Evolutionary conservation across 2,797 vertebrate genomes (phyloP).

Genomic region (Microchirus variegatus): DNA sequence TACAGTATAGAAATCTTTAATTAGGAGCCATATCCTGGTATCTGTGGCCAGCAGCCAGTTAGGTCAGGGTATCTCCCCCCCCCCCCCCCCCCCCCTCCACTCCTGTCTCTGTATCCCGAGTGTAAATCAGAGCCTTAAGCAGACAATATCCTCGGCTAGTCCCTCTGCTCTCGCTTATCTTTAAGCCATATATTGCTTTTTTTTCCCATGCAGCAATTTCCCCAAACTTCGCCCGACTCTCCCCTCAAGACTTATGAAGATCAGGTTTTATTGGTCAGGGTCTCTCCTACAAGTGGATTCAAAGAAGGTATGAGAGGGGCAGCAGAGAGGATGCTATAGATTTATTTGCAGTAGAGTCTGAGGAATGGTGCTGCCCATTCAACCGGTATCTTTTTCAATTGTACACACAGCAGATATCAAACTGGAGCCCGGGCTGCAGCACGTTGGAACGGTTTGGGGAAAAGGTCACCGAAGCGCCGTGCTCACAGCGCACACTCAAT

Average conservation of each 20-base stretch:
- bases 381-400: constrained; percentile 61
- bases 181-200: constrained; percentile 74
- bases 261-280: constrained; percentile 67
- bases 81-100: neutral
- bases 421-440: constrained; percentile 20
- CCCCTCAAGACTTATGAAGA: constrained; percentile 69
- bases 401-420: constrained; percentile 59
- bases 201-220: constrained; percentile 71
- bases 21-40: constrained; percentile 16
- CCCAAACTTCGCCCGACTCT: constrained; percentile 63
- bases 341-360: constrained; percentile 54
- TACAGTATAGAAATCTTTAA: constrained; percentile 44
- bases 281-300: constrained; percentile 58
- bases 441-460: constrained; percentile 54
- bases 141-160: constrained; percentile 61
- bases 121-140: constrained; percentile 71
- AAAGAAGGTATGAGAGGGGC: constrained; percentile 47
- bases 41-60: constrained; percentile 36
- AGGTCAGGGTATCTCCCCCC: constrained; percentile 25
- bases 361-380: constrained; percentile 57
- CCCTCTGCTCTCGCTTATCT: constrained; percentile 64
- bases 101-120: constrained; percentile 43
- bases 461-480: constrained; percentile 59
- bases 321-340: constrained; percentile 46
- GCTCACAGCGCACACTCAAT: constrained; percentile 54